Conservation (phyloP, 2,113 vertebrate species). For the Cricetomys ansorgei region DNA sequence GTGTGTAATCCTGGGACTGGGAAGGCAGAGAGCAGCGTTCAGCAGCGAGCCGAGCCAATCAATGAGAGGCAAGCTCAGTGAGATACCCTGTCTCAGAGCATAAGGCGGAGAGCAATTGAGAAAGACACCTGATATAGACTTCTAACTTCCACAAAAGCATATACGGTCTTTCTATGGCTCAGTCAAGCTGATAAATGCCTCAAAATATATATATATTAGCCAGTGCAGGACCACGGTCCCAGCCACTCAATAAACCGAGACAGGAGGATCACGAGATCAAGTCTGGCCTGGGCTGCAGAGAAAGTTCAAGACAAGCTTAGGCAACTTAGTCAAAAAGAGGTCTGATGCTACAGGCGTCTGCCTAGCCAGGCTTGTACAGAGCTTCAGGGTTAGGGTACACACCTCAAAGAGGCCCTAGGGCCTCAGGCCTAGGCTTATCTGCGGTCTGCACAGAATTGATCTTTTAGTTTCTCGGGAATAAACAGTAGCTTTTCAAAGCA, state of each 20-base stretch:
- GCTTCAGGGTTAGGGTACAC: not conserved
- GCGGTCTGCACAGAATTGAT: not conserved
- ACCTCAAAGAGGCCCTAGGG: not conserved
- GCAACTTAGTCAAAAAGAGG: not conserved
- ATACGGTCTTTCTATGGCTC: not conserved
- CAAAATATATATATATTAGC: not conserved
- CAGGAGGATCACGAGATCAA: not conserved
- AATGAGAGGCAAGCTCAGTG: not conserved
- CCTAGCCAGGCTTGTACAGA: not conserved
- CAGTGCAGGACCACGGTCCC: not conserved
- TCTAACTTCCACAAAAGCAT: not conserved
- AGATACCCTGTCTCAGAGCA: not conserved
- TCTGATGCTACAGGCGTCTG: not conserved
- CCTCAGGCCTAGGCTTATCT: not conserved
- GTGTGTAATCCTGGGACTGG: not conserved
- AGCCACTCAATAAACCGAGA: not conserved
- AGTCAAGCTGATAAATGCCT: not conserved
- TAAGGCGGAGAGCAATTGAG: not conserved
- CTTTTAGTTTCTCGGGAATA: not conserved
- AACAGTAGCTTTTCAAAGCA: not conserved
- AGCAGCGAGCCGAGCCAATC: not conserved
- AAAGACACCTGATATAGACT: not conserved
- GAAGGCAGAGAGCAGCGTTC: not conserved
- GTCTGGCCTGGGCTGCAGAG: not conserved
- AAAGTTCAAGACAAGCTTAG: not conserved